A percentile compares a stretch with the other conserved stretches of the same genome.
These are phyloP conservation scores for Ictidomys tridecemlineatus DNA, from an alignment of 2,113 vertebrate genomes.

Conservation along the genomic window DNA sequence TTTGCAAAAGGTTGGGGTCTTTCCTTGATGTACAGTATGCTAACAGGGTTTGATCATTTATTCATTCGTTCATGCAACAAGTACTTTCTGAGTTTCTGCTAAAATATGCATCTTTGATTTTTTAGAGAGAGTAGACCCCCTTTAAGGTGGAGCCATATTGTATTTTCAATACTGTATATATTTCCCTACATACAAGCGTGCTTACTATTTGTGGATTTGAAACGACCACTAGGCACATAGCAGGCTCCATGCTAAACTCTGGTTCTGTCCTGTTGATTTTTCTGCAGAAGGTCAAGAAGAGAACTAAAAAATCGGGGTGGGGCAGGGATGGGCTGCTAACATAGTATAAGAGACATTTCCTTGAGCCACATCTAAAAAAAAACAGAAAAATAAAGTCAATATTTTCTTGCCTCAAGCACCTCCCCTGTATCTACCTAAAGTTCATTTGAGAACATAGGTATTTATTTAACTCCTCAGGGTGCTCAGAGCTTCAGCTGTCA, in stretches of 20 bases:
- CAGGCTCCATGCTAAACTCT: neutral
- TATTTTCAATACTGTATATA: neutral
- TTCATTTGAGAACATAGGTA: neutral
- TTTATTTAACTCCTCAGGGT: neutral
- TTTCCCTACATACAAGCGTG: neutral
- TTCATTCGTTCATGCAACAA: neutral
- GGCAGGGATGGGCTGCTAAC: neutral
- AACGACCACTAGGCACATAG: neutral
- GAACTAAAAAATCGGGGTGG: neutral
- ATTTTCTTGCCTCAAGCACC: slow-evolving; percentile 34
- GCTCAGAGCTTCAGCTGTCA: neutral
- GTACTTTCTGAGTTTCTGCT: neutral
- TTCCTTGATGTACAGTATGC: neutral
- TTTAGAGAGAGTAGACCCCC: neutral
- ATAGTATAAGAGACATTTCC: neutral
- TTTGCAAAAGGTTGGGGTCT: neutral
- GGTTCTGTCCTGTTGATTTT: slow-evolving; percentile 24
- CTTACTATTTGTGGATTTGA: neutral
- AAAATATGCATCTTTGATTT: neutral
- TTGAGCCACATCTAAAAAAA: slow-evolving; percentile 64
- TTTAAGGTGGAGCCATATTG: neutral
- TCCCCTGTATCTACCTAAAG: neutral
- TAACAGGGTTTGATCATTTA: neutral
- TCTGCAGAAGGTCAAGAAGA: slow-evolving; percentile 50
- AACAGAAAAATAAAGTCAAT: slow-evolving; percentile 52